A percentile compares a stretch with the other conserved stretches of the same genome.
Conservation (phyloP, 2,113 vertebrate genomes). For the Neolamprologus variostigma region DNA sequence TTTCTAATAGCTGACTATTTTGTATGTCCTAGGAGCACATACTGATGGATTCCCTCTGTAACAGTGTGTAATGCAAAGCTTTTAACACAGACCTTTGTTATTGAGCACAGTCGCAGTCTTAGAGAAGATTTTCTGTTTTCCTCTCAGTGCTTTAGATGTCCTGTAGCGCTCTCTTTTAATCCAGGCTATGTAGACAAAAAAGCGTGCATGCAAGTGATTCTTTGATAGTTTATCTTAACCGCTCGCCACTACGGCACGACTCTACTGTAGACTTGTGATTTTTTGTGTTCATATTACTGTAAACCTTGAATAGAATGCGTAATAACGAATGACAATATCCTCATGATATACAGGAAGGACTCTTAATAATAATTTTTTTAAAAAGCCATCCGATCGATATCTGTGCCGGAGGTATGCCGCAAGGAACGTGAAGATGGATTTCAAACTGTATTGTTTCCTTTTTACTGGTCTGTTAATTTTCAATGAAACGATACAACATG, state of each 20-base stretch:
- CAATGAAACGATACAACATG: constrained; percentile 48
- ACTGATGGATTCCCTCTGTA: constrained; percentile 43
- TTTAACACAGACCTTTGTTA: constrained; percentile 50
- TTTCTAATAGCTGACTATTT: constrained; percentile 59
- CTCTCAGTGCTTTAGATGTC: constrained; percentile 57
- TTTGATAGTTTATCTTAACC: constrained; percentile 52
- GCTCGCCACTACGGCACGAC: constrained; percentile 33
- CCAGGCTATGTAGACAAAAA: constrained; percentile 54
- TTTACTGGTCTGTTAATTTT: constrained; percentile 57
- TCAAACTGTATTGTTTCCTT: constrained; percentile 52
- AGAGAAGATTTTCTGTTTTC: constrained; percentile 32
- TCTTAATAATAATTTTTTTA: background rate
- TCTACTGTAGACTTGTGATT: constrained; percentile 60
- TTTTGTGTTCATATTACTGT: constrained; percentile 64
- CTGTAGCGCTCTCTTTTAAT: constrained; percentile 51
- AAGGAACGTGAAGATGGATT: constrained; percentile 12
- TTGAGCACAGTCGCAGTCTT: constrained; percentile 42
- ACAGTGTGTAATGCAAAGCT: constrained; percentile 52
- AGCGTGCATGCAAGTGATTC: constrained; percentile 68
- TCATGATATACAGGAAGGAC: constrained; percentile 22
- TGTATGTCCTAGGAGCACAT: constrained; percentile 59
- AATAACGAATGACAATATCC: constrained; percentile 25
- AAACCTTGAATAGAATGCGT: constrained; percentile 53
- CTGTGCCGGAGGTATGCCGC: constrained; percentile 4
- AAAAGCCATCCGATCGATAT: constrained; percentile 51